Evolutionary conservation across 2,888 invertebrate species (phyloP).

Genomic region (Beris morrisii): DNA sequence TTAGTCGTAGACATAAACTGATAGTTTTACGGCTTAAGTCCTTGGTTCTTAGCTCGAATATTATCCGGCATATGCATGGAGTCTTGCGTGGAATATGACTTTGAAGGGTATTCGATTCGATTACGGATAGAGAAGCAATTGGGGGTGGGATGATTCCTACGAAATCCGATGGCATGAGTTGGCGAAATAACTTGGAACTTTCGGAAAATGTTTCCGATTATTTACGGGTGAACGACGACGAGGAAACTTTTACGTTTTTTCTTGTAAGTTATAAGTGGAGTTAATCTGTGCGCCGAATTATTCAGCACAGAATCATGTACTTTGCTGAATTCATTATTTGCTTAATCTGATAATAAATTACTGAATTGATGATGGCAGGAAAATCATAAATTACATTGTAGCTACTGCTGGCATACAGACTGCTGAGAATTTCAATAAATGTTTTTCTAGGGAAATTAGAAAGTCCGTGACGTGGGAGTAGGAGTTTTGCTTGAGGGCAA

Average conservation of each 20-base stretch:
- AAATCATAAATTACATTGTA: too few relatives aligned
- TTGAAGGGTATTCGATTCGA: not conserved
- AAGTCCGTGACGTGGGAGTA: too few relatives aligned
- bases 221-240: slow-evolving; percentile 27
- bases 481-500: too few relatives aligned
- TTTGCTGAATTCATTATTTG: slow-evolving; percentile 22
- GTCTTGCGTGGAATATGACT: not conserved
- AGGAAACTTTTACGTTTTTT: slow-evolving; percentile 4
- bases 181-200: slow-evolving; percentile 1
- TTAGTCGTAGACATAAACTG: slow-evolving; percentile 18
- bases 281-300: slow-evolving; percentile 29
- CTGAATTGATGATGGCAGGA: too few relatives aligned
- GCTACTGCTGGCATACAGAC: too few relatives aligned
- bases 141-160: not conserved
- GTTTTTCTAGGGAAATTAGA: too few relatives aligned
- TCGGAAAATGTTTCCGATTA: slow-evolving; percentile 20
- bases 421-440: too few relatives aligned
- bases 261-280: slow-evolving; percentile 17
- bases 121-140: not conserved
- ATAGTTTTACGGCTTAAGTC: slow-evolving; percentile 29
- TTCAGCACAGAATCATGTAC: slow-evolving; percentile 24
- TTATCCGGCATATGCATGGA: not conserved
- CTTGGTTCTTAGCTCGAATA: slow-evolving; percentile 1
- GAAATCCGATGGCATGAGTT: not conserved
- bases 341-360: not conserved